Evolutionary conservation across 2,888 invertebrate genomes (phyloP), one percentile per base, ranked within the genome.

Genomic region (Chalcosyrphus nemorum): DNA sequence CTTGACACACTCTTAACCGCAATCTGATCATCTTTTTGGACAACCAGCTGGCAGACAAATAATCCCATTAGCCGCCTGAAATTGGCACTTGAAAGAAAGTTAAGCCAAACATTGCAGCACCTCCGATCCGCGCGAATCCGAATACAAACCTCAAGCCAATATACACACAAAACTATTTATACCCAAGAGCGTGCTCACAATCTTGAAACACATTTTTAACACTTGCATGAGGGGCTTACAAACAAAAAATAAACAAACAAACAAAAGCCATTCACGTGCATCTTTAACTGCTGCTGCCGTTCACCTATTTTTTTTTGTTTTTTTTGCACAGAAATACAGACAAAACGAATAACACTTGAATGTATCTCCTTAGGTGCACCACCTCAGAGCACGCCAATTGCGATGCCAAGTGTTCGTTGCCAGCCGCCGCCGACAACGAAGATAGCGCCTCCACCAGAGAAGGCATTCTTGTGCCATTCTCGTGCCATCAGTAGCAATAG

Each of bases 401-500:
- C 54, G 56, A 74, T 70, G 82, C 50, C 43, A 84, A 80, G 84
- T 80, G 84, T 70, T 68, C 78, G 41, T 50, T 54, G 19, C 17
- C 59, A 50, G 15, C 50, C 17, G 13, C 50, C 17, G 13, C n/a
- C 59, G 57, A 27, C 57, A 47, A 54, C 74, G 52, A 52, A 27
- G 24, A 6, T n/a, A 35, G 9, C 19, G 35, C 11, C 47, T 15
- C 47, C 45, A 63, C 27, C 38, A 63, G 19, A 78, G 24, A 84
- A 57, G 57, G 19, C 54, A 84, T 80, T 84, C 84, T 84, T 84
- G 80, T 84, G 84, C 80, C 84, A 65, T 80, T 80, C 84, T 80
- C 84, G 74, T 84, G 84, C 84, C 80, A 80, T 74, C 74, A 80
- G 59, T 56, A 50, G 47, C 77, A 68, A 82, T 72, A 71, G 35